phyloP scores from a whole-genome alignment of 2,888 invertebrate species.

The Lepidocyrtoides sp. region DNA sequence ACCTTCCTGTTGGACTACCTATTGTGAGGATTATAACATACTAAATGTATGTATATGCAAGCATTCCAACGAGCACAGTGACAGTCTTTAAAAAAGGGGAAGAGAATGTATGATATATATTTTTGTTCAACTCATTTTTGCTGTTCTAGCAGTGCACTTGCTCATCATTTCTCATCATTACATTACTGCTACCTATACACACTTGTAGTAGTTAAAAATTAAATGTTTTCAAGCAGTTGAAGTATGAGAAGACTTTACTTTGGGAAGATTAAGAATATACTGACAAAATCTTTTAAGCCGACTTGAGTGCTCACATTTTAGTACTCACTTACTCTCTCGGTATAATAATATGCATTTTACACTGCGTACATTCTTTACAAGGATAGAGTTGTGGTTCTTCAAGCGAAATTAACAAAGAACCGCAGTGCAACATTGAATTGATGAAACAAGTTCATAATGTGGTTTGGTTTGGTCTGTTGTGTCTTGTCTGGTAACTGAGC shows the following conservation, averaged over 20 bases:
- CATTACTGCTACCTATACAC: neutral
- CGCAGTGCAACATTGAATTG: conserved; percentile 30
- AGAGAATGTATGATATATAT: neutral
- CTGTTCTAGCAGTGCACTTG: neutral
- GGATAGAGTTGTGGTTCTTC: conserved; percentile 42
- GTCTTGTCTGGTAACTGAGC: neutral
- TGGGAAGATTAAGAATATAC: neutral
- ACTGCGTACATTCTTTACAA: conserved; percentile 24
- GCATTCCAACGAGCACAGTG: too few relatives aligned
- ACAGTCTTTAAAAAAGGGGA: neutral
- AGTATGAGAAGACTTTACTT: too few relatives aligned
- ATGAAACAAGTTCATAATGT: conserved; percentile 25
- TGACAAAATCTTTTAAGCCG: conserved; percentile 43
- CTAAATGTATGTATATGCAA: neutral
- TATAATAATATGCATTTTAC: neutral
- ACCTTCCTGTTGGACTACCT: neutral
- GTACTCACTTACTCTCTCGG: neutral
- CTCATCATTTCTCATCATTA: conserved; percentile 14
- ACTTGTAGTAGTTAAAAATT: neutral
- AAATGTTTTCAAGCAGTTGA: neutral
- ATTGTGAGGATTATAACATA: neutral
- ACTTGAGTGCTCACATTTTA: conserved; percentile 1
- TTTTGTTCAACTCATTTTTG: neutral
- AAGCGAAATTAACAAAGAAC: neutral
- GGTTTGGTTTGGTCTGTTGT: conserved; percentile 10